Evolutionary conservation across 1,140 invertebrate genomes (phyloP), one percentile per base, ranked within the genome.

Genomic region (Neelides sp.): DNA sequence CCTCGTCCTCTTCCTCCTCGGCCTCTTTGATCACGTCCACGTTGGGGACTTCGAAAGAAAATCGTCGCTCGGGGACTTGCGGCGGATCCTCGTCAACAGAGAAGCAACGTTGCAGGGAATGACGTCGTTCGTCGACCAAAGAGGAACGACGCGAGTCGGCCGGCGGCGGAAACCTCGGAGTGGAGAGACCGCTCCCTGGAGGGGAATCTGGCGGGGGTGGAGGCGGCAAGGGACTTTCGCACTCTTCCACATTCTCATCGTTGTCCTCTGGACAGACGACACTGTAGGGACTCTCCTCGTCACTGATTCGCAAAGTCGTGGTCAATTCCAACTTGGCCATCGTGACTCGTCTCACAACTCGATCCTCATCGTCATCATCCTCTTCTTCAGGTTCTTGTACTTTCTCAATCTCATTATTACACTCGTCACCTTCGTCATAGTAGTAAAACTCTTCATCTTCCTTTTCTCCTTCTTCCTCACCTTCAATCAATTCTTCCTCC

Each of bases 321-420:
- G 26, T 27, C 19, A 1, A 39, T 28, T 24, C 17, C 45, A 23
- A 35, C 34, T 10, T 20, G 17, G 19, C 28, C 34, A 48, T 39
- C 23, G n/a, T 32, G 28, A 32, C 28, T 32, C 28, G 7, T 32
- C n/a, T 32, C 28, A 8, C 28, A 32, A 32, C 45, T 7, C n/a
- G 30, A 20, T 10, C 32, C 12, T 7, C 15, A 12, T 34, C 32
- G 35, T 52, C 50, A 12, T 47, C 44, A 13, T 22, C 19, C 26
- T 52, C 50, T 30, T 40, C 50, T 13, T 24, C n/a, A 40, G 30
- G 30, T 41, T 48, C 46, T 39, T 48, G 35, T 22, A 5, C 40
- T 4, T 22, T 24, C 7, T 4, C 17, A 30, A 17, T 28, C 7
- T 13, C 17, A 5, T 45, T 28, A 12, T 10, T 12, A 10, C 12